phyloP scores from a whole-genome alignment of 2,113 vertebrate species.

The Zosterops lateralis region DNA sequence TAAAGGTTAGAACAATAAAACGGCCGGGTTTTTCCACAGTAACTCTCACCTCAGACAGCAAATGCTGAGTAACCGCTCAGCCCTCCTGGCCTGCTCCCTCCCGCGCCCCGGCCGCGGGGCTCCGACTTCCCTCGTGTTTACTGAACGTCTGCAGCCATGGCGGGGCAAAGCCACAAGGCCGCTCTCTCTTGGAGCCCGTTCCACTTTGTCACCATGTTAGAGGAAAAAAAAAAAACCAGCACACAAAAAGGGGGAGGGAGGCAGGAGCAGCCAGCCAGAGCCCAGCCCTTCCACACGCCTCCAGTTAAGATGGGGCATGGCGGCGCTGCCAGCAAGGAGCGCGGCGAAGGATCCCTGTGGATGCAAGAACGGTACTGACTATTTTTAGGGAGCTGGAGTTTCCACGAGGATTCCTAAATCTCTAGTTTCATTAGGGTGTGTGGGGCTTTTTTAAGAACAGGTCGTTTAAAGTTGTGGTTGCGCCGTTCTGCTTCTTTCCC shows the following conservation, averaged over 20 bases:
- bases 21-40: constrained; percentile 67
- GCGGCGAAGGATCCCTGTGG: not conserved
- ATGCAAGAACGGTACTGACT: not conserved
- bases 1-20: constrained; percentile 74
- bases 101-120: not conserved
- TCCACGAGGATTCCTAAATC: constrained; percentile 63
- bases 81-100: constrained; percentile 1
- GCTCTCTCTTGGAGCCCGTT: constrained; percentile 14
- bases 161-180: constrained; percentile 48
- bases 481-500: not conserved
- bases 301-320: not conserved
- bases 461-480: constrained; percentile 47
- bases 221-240: not conserved
- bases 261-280: not conserved
- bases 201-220: not conserved
- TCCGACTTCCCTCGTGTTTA: constrained; percentile 49
- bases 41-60: constrained; percentile 63
- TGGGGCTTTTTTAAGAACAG: constrained; percentile 55
- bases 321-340: not conserved
- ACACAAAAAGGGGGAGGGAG: not conserved
- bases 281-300: not conserved
- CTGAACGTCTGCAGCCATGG: constrained; percentile 45
- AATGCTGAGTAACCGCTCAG: constrained; percentile 66
- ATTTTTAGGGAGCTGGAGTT: constrained; percentile 62
- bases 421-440: constrained; percentile 57